Percentiles rank a stretch among this genome's conserved stretches.
These are phyloP conservation scores for Chiropotes sagulatus DNA, from an alignment of 2,797 vertebrate genomes.

Conservation along the genomic window DNA sequence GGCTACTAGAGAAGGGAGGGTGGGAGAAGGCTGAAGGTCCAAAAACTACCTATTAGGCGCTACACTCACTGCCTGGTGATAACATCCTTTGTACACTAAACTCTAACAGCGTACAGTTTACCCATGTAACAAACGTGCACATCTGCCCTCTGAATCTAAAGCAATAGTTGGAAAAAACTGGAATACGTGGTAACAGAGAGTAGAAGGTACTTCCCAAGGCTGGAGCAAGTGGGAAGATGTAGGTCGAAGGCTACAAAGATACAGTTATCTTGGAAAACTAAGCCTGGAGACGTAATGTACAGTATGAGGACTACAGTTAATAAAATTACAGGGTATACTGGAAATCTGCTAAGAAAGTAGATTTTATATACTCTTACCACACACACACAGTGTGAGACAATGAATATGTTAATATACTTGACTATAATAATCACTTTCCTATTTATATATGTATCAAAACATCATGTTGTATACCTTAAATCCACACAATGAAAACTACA, in stretches of 20 bases:
- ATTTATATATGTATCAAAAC: background rate
- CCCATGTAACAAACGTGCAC: too few species aligned
- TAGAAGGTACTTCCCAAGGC: background rate
- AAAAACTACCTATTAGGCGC: too few species aligned
- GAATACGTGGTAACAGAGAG: background rate
- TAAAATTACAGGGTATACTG: background rate
- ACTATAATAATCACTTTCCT: background rate
- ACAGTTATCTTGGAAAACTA: background rate
- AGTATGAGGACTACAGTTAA: too few species aligned
- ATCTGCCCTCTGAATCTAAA: too few species aligned
- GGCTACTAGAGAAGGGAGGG: too few species aligned
- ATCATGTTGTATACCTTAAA: background rate
- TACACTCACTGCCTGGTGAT: too few species aligned
- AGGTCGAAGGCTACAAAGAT: background rate
- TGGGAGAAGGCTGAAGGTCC: too few species aligned
- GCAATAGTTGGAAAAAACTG: too few species aligned
- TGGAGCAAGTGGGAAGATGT: background rate
- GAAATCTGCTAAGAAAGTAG: background rate
- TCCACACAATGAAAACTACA: background rate
- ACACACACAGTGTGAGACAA: background rate
- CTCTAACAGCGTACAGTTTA: too few species aligned
- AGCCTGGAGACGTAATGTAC: too few species aligned
- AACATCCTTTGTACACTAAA: too few species aligned
- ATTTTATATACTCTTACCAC: background rate
- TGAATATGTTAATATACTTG: background rate